These are phyloP conservation scores for Coregonus clupeaformis DNA, from an alignment of 2,113 vertebrate species.

Conservation along the genomic window DNA sequence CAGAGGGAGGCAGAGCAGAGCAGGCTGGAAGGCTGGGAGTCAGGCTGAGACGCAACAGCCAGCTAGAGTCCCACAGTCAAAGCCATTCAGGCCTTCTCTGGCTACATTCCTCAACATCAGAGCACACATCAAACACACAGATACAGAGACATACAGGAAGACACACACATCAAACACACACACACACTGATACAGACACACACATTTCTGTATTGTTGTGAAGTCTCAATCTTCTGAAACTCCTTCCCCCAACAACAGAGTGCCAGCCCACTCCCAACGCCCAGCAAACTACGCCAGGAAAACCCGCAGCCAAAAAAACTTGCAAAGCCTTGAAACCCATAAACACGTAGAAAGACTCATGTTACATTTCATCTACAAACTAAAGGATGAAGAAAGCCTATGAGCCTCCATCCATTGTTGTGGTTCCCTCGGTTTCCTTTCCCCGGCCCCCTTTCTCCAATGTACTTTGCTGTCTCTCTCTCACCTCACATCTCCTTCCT, in stretches of 20 bases:
- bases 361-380: background rate
- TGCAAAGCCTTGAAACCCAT: background rate
- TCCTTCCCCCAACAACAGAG: background rate
- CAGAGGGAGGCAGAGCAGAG: constrained; percentile 11
- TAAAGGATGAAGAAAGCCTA: background rate
- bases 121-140: constrained; percentile 12
- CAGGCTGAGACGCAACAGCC: constrained; percentile 37
- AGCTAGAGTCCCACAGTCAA: constrained; percentile 61
- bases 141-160: constrained; percentile 6
- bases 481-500: background rate
- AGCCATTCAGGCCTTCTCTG: constrained; percentile 48
- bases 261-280: background rate
- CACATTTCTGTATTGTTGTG: background rate
- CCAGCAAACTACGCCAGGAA: constrained; percentile 19
- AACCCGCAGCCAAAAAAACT: background rate
- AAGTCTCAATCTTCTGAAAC: background rate
- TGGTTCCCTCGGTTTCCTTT: background rate
- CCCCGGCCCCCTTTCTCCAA: background rate
- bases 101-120: constrained; percentile 61
- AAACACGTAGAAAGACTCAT: background rate
- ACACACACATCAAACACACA: constrained; percentile 32
- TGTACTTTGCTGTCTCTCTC: background rate
- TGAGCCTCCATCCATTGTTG: background rate
- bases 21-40: constrained; percentile 3
- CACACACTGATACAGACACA: too few species aligned